Evolutionary conservation across 2,797 vertebrate genomes (phyloP).

Genomic region (Hydrolagus colliei): DNA sequence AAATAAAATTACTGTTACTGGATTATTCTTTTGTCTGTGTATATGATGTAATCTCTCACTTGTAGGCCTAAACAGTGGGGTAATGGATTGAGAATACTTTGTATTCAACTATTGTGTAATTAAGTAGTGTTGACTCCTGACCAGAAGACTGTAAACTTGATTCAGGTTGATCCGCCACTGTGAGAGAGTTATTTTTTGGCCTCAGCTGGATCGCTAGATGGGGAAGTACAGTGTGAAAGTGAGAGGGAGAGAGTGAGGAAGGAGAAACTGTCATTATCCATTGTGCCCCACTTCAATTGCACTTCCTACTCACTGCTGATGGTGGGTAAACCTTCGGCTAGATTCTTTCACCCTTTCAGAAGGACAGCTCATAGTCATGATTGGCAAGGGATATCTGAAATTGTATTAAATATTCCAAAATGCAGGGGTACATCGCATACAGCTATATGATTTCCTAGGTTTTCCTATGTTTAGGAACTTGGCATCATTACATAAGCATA

Average conservation of each 20-base stretch:
- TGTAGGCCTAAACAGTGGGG: neutral
- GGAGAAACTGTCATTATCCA: neutral
- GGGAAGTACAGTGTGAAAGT: slow-evolving; percentile 26
- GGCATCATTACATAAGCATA: neutral
- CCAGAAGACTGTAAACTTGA: neutral
- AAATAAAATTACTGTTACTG: neutral
- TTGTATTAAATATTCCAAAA: neutral
- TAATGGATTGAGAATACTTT: neutral
- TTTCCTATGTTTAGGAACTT: neutral
- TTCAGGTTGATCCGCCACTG: neutral
- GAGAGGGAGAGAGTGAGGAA: neutral
- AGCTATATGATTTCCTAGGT: neutral
- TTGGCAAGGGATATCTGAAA: neutral
- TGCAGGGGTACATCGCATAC: neutral
- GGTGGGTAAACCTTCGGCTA: neutral
- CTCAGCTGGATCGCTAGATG: slow-evolving; percentile 3
- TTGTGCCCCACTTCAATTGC: neutral
- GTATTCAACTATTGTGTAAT: neutral
- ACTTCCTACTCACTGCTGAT: neutral
- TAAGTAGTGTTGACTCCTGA: neutral
- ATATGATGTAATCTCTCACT: neutral
- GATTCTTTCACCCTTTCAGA: neutral
- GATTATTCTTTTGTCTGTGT: neutral
- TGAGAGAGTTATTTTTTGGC: neutral
- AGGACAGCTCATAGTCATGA: neutral